These are phyloP conservation scores for Caiman crocodilus DNA, from an alignment of 2,797 vertebrate species.

Conservation along the genomic window DNA sequence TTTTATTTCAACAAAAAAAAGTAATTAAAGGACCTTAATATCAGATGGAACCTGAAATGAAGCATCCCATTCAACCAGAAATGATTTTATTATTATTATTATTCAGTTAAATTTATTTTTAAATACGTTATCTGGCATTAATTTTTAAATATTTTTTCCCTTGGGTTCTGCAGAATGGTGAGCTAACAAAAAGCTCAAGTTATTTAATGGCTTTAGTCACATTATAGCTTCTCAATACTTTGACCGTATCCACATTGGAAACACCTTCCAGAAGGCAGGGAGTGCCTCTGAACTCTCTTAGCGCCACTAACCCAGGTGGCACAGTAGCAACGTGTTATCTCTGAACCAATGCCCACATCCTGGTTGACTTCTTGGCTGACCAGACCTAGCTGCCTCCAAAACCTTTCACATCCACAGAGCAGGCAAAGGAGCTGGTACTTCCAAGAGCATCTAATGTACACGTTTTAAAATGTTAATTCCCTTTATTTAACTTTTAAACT, in stretches of 20 bases:
- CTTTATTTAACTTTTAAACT: neutral
- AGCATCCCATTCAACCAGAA: no score
- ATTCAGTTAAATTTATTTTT: no score
- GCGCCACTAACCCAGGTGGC: neutral
- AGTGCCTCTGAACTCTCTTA: neutral
- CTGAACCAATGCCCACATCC: neutral
- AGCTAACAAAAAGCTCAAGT: neutral
- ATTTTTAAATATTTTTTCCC: no score
- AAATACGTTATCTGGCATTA: no score
- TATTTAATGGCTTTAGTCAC: constrained; percentile 7
- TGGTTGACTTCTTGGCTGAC: neutral
- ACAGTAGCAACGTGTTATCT: neutral
- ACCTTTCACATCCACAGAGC: neutral
- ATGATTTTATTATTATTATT: no score
- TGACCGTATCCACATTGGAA: neutral
- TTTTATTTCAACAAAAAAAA: no score
- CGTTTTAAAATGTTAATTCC: neutral
- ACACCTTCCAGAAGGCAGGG: neutral
- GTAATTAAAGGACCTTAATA: neutral
- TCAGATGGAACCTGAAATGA: neutral
- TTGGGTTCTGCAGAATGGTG: neutral
- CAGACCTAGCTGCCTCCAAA: neutral
- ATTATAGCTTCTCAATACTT: neutral
- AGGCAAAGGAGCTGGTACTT: neutral
- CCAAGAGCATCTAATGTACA: neutral